Percentiles rank a stretch among this genome's conserved stretches.
phyloP scores from a whole-genome alignment of 1,140 invertebrate species.

The Argopecten irradians region DNA sequence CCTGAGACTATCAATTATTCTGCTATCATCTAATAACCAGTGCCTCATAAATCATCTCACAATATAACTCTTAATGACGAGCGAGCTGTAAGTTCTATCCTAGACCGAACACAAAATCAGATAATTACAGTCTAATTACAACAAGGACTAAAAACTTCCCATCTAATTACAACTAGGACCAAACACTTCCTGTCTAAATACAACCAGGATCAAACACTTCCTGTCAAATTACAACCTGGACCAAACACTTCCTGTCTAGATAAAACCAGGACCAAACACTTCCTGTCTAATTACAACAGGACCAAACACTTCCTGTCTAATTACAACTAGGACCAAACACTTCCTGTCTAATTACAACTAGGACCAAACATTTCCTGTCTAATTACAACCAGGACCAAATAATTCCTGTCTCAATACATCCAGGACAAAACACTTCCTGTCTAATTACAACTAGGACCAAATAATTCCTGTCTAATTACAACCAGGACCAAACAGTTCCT shows the following conservation, averaged over 20 bases:
- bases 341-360: background rate
- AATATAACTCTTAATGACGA: background rate
- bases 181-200: background rate
- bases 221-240: background rate
- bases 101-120: too few relatives aligned
- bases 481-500: background rate
- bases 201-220: background rate
- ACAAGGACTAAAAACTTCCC: background rate
- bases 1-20: background rate
- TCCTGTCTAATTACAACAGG: background rate
- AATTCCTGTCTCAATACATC: background rate
- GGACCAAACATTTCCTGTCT: background rate
- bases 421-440: too few relatives aligned
- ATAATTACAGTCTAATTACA: background rate
- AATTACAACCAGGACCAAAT: background rate
- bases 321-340: background rate
- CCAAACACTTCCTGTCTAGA: background rate
- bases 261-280: background rate
- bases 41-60: background rate
- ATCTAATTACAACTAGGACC: background rate
- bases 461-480: background rate
- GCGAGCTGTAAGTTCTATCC: background rate
- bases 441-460: background rate
- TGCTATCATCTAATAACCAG: background rate
- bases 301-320: background rate